A percentile compares a stretch with the other conserved stretches of the same genome.
Conservation (phyloP, 2,797 vertebrate genomes). For the Glossophaga mutica region DNA sequence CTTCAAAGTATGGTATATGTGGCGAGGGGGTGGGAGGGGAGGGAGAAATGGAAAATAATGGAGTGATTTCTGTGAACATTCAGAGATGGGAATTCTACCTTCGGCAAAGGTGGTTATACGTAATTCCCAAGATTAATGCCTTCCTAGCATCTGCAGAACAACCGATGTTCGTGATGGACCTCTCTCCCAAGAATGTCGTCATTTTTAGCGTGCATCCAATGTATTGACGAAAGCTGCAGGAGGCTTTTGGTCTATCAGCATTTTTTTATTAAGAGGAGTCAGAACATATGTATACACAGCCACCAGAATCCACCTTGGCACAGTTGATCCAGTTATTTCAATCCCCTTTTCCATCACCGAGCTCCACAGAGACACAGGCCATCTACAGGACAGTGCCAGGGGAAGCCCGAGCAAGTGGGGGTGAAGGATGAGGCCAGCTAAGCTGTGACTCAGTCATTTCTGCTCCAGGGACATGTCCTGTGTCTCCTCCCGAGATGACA, state of each 20-base stretch:
- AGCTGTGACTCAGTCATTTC: not conserved
- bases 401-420: accelerated
- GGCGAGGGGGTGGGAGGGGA: accelerated
- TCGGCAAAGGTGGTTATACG: constrained; percentile 66
- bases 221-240: not conserved
- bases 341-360: not conserved
- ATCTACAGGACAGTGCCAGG: not conserved
- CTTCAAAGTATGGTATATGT: constrained; percentile 57
- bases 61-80: constrained; percentile 71
- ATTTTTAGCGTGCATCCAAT: not conserved
- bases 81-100: constrained; percentile 75
- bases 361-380: too few relatives aligned
- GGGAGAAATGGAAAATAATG: not conserved
- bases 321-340: not conserved
- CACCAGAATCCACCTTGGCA: not conserved
- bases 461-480: not conserved
- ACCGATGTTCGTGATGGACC: constrained; percentile 22
- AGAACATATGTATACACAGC: not conserved
- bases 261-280: not conserved
- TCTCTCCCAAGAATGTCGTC: not conserved
- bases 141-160: constrained; percentile 68
- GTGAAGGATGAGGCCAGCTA: not conserved
- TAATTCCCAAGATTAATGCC: constrained; percentile 70
- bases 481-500: not conserved
- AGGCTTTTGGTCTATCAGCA: not conserved